Evolutionary conservation across 2,797 vertebrate genomes (phyloP), one percentile per base, ranked within the genome.

Genomic region (Hoplostethus mediterraneus): DNA sequence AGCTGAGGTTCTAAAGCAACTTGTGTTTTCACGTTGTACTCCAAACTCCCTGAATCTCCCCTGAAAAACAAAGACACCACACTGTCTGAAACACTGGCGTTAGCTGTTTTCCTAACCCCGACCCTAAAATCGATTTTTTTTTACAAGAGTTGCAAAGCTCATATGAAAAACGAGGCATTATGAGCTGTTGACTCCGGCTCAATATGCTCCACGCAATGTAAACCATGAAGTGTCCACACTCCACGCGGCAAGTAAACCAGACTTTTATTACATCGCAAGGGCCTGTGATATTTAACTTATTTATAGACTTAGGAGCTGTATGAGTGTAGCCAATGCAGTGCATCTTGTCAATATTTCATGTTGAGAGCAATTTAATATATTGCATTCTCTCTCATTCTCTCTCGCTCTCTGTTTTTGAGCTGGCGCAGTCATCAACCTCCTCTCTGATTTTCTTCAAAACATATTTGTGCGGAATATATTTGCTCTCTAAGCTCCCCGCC

Each of bases 341-440:
- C 79, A 71, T 58, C 78, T 71, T 67, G 81, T 84, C 79, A 81
- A 84, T 88, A 89, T 89, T 87, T 91, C 77, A 85, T 67, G 80
- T 77, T 80, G 77, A 85, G 80, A 81, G 56, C 71, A 73, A 71
- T 80, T 86, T 84, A 80, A 85, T 83, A 84, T 80, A 81, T 86
- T 55, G 66, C 67, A 79, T 81, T 82, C 58, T 76, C 74, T 68
- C 21, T 30, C 40, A 49, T 49, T 17, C 47, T 52, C 17, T 38
- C 47, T 54, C 30, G 4, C 25, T 25, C 13, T 48, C 64, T 80
- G 21, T 81, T 56, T 69, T 78, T 72, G 67, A 81, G 73, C 52
- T 53, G 42, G 63, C 57, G 61, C 58, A 67, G 72, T 76, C 71
- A 77, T 85, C 71, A 72, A 80, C 44, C 67, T 68, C 56, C 47